Conservation (phyloP, 2,888 invertebrate genomes). For the Coenonympha glycerion region DNA sequence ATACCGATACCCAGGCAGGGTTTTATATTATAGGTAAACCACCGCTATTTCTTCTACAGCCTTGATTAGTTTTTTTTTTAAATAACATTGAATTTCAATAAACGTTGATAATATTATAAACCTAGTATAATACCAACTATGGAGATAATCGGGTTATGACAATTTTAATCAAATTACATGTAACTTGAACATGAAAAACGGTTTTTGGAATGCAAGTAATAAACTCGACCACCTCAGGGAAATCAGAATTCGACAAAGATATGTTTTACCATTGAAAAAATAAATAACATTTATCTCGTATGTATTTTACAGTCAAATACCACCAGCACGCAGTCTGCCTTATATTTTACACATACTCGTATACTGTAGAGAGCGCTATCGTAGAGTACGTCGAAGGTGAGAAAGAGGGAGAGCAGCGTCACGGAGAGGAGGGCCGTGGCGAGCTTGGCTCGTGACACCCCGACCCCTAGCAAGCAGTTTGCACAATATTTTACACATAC, state of each 20-base stretch:
- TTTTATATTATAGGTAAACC: not conserved
- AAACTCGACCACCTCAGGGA: not conserved
- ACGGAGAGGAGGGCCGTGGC: conserved; percentile 87
- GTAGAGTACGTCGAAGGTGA: conserved; percentile 89
- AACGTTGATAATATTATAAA: too few species aligned
- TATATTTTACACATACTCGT: conserved; percentile 65
- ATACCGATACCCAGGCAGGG: not conserved
- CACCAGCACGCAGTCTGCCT: conserved; percentile 87
- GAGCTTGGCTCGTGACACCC: conserved; percentile 88
- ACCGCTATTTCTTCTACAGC: too few species aligned
- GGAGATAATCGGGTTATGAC: too few species aligned
- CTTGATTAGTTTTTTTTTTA: too few species aligned
- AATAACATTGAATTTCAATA: too few species aligned
- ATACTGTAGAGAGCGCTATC: conserved; percentile 87
- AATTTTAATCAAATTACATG: not conserved
- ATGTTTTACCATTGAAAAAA: not conserved
- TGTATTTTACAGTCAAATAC: conserved; percentile 48
- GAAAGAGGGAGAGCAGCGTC: conserved; percentile 86
- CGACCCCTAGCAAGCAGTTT: too few species aligned
- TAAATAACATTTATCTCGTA: not conserved
- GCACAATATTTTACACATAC: too few species aligned
- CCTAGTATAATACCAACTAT: too few species aligned
- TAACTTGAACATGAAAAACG: not conserved
- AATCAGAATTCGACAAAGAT: not conserved
- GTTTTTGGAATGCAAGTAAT: not conserved